These are phyloP conservation scores for Delichon dasypus DNA, from an alignment of 2,797 vertebrate genomes.

Conservation along the genomic window DNA sequence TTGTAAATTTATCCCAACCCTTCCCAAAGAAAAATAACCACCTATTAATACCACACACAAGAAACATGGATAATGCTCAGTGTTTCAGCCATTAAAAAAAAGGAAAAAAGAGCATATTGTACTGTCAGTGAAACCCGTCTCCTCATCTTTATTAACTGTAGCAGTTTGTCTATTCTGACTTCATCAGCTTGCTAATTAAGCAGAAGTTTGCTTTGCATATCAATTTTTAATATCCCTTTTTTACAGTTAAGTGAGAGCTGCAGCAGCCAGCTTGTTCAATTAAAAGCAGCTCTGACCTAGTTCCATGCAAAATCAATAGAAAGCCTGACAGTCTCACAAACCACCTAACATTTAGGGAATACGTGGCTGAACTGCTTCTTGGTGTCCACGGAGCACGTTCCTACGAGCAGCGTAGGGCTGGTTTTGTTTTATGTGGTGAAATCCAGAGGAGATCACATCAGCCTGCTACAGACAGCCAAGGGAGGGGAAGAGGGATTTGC, in stretches of 20 bases:
- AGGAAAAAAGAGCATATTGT: not conserved
- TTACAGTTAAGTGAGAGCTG: conserved; percentile 63
- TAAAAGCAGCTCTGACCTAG: conserved; percentile 74
- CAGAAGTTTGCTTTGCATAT: conserved; percentile 71
- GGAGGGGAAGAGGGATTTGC: not conserved
- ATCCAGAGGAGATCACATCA: not conserved
- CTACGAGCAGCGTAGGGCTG: not conserved
- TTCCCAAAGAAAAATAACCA: not conserved
- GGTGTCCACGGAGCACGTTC: not conserved
- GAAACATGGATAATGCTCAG: not conserved
- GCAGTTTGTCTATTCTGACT: conserved; percentile 43
- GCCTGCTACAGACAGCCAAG: not conserved
- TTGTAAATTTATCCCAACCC: not conserved
- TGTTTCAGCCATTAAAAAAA: not conserved
- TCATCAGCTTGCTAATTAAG: conserved; percentile 70
- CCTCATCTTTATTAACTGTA: conserved; percentile 35
- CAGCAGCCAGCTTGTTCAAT: conserved; percentile 44
- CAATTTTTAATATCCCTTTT: conserved; percentile 73
- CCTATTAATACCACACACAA: not conserved
- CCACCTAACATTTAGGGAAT: conserved; percentile 41
- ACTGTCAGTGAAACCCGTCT: not conserved
- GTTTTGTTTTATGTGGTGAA: not conserved
- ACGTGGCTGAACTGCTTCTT: not conserved
- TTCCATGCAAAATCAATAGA: conserved; percentile 71
- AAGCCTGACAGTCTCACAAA: not conserved